These are phyloP conservation scores for Ochropleura plecta DNA, from an alignment of 2,888 invertebrate species.

Conservation along the genomic window DNA sequence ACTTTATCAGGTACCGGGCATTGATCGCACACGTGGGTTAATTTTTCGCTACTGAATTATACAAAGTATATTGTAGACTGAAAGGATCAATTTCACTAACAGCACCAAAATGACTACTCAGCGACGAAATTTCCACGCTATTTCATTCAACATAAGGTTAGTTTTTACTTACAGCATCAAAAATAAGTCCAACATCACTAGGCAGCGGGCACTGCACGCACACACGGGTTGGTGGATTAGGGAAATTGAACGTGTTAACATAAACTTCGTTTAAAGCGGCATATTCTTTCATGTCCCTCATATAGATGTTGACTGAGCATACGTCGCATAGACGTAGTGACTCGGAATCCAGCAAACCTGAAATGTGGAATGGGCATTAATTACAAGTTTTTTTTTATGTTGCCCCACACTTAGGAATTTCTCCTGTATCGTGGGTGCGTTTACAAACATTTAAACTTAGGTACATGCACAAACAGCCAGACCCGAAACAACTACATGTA, in stretches of 20 bases:
- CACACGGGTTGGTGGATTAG: conserved; percentile 96
- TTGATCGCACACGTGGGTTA: conserved; percentile 23
- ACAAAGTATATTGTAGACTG: background rate
- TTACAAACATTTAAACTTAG: no score
- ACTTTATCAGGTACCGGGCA: conserved; percentile 16
- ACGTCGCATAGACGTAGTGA: conserved; percentile 92
- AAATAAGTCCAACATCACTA: conserved; percentile 92
- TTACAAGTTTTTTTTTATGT: conserved; percentile 20
- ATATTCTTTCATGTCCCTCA: conserved; percentile 96
- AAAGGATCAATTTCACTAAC: conserved; percentile 6
- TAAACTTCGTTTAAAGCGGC: conserved; percentile 94
- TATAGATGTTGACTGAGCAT: conserved; percentile 95
- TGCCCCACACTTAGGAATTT: no score
- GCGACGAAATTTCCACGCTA: background rate
- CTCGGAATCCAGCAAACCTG: conserved; percentile 88
- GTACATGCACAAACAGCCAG: no score
- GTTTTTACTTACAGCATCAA: conserved; percentile 92
- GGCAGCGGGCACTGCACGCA: conserved; percentile 96
- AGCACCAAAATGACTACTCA: background rate
- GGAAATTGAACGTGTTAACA: conserved; percentile 92
- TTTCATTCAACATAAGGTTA: background rate
- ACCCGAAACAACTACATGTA: no score
- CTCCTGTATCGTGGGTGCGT: no score
- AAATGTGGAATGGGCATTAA: conserved; percentile 67
- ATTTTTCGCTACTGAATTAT: background rate